phyloP scores from a whole-genome alignment of 2,797 vertebrate genomes.

The Gymnopithys bicolor region DNA sequence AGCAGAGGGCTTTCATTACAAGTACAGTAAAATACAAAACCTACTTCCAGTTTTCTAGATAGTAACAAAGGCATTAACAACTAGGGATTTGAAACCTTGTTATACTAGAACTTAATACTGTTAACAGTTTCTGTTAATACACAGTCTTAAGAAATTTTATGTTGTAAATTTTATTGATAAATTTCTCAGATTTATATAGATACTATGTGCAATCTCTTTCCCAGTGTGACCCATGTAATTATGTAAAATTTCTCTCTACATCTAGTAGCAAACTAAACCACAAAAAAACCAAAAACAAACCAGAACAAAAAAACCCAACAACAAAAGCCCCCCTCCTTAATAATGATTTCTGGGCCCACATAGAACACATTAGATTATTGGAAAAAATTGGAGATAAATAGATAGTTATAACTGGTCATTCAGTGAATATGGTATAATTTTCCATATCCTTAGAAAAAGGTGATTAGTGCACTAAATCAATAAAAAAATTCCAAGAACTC shows the following conservation, averaged over 20 bases:
- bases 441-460: background rate
- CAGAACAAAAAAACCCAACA: too few species aligned
- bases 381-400: background rate
- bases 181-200: background rate
- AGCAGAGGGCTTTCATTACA: background rate
- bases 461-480: background rate
- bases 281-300: too few species aligned
- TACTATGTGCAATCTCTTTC: background rate
- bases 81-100: background rate
- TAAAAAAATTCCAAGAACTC: background rate
- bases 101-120: background rate
- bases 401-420: background rate
- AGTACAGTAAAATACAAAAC: background rate
- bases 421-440: background rate
- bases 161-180: background rate
- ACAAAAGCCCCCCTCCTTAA: background rate
- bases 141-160: background rate
- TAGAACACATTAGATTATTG: background rate
- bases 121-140: background rate
- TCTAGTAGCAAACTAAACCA: background rate
- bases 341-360: background rate
- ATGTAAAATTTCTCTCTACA: background rate
- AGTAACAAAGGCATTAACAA: background rate
- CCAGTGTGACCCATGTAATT: background rate
- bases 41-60: background rate